Conservation (phyloP, 2,888 invertebrate genomes). For the Eristalinus aeneus region DNA sequence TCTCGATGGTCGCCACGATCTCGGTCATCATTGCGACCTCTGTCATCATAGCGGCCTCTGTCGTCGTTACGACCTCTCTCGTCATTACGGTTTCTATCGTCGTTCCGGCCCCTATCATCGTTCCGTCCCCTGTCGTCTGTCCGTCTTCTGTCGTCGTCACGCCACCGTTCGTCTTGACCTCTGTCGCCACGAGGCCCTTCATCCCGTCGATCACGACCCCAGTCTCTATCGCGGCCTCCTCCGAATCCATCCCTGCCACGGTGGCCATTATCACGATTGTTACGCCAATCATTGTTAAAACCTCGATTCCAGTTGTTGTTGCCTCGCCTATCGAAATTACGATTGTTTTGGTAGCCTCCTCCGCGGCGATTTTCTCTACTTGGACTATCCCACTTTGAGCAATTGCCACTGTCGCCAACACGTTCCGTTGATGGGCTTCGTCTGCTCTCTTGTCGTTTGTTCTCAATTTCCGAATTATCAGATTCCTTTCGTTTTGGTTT, state of each 20-base stretch:
- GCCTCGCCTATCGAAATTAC: slow-evolving; percentile 41
- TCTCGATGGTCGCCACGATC: slow-evolving; percentile 52
- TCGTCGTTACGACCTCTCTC: slow-evolving; percentile 35
- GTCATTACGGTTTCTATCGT: slow-evolving; percentile 50
- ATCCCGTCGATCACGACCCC: slow-evolving; percentile 65
- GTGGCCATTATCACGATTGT: slow-evolving; percentile 55
- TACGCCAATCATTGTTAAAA: slow-evolving; percentile 51
- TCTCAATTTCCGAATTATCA: slow-evolving; percentile 1
- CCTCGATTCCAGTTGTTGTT: slow-evolving; percentile 65
- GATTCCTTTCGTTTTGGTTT: slow-evolving; percentile 20
- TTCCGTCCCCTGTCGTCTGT: slow-evolving; percentile 56
- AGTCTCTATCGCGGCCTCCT: slow-evolving; percentile 47
- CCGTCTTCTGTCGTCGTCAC: slow-evolving; percentile 34
- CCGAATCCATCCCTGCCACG: slow-evolving; percentile 40
- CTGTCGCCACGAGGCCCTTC: slow-evolving; percentile 40
- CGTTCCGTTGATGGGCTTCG: slow-evolving; percentile 34
- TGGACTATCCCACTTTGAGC: slow-evolving; percentile 77
- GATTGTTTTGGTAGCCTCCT: slow-evolving; percentile 37
- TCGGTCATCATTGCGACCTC: slow-evolving; percentile 52
- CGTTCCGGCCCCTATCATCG: slow-evolving; percentile 61
- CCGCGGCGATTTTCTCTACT: slow-evolving; percentile 42
- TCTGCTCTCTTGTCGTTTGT: slow-evolving; percentile 13
- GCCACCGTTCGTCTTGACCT: slow-evolving; percentile 13
- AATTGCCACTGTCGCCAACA: slow-evolving; percentile 59
- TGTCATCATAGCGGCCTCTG: slow-evolving; percentile 56